These are phyloP conservation scores for Cerastis leucographa DNA, from an alignment of 2,888 invertebrate genomes.

Conservation along the genomic window DNA sequence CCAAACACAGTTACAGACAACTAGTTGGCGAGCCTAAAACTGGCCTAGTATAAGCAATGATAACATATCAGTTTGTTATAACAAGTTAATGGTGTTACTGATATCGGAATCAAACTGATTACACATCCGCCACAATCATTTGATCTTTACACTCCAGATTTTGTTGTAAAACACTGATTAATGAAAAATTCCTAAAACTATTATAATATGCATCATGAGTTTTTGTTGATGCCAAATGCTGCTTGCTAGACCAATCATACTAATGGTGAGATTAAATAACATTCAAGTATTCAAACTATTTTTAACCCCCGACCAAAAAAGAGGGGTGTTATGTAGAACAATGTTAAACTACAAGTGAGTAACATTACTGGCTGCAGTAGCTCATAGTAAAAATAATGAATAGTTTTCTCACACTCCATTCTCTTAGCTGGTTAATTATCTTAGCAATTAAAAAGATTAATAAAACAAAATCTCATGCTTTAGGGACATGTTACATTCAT, in stretches of 20 bases:
- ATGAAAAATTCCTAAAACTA: background rate
- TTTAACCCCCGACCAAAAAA: too few species aligned
- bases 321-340: too few species aligned
- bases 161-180: background rate
- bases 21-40: background rate
- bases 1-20: background rate
- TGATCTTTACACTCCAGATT: background rate
- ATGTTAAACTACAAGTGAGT: background rate
- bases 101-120: slow-evolving; percentile 17
- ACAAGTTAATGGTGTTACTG: slow-evolving; percentile 28
- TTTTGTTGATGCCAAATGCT: background rate
- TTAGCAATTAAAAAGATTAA: slow-evolving; percentile 44
- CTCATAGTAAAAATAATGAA: slow-evolving; percentile 25
- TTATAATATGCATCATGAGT: background rate
- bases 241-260: background rate
- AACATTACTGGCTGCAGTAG: slow-evolving; percentile 1
- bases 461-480: slow-evolving; percentile 46
- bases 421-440: slow-evolving; percentile 31
- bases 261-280: background rate
- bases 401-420: slow-evolving; percentile 46
- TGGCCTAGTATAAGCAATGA: slow-evolving; percentile 8
- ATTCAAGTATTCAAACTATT: background rate
- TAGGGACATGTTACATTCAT: slow-evolving; percentile 42
- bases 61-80: slow-evolving; percentile 28
- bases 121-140: background rate